phyloP scores from a whole-genome alignment of 2,888 invertebrate species.

The Drosophila falleni region DNA sequence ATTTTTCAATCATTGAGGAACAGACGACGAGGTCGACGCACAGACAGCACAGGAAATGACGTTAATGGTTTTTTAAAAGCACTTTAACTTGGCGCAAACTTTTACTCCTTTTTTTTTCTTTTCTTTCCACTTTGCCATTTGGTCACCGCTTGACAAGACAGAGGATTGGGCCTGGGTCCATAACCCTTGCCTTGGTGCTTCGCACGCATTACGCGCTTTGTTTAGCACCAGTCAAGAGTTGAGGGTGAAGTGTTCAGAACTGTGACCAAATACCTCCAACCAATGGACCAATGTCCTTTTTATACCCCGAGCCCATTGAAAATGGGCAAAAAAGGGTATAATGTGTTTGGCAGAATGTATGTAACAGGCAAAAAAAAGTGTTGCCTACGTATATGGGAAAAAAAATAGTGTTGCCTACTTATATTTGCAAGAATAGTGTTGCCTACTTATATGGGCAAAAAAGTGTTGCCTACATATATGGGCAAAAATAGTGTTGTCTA shows the following conservation, averaged over 20 bases:
- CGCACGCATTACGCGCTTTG: slow-evolving; percentile 66
- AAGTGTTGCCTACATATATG: too few species aligned
- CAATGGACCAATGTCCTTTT: slow-evolving; percentile 33
- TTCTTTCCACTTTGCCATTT: slow-evolving; percentile 34
- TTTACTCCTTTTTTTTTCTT: slow-evolving; percentile 28
- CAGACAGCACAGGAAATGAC: slow-evolving; percentile 68
- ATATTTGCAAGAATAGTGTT: too few species aligned
- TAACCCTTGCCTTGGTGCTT: slow-evolving; percentile 66
- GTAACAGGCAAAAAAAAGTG: too few species aligned
- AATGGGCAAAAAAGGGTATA: too few species aligned
- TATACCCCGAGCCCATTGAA: too few species aligned
- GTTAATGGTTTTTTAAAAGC: slow-evolving; percentile 81
- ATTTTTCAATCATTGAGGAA: slow-evolving; percentile 1
- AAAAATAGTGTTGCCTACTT: too few species aligned
- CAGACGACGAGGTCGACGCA: slow-evolving; percentile 20
- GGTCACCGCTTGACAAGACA: slow-evolving; percentile 15
- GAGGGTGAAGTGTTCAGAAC: slow-evolving; percentile 16
- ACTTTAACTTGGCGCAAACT: slow-evolving; percentile 75
- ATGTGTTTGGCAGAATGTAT: too few species aligned
- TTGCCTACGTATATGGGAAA: too few species aligned
- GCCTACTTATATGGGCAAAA: too few species aligned
- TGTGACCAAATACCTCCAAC: slow-evolving; percentile 16
- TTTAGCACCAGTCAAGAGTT: slow-evolving; percentile 47
- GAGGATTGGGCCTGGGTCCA: slow-evolving; percentile 18
- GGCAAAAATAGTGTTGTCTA: too few species aligned